Evolutionary conservation across 2,113 vertebrate genomes (phyloP), one percentile per base, ranked within the genome.

Genomic region (Otis tarda): DNA sequence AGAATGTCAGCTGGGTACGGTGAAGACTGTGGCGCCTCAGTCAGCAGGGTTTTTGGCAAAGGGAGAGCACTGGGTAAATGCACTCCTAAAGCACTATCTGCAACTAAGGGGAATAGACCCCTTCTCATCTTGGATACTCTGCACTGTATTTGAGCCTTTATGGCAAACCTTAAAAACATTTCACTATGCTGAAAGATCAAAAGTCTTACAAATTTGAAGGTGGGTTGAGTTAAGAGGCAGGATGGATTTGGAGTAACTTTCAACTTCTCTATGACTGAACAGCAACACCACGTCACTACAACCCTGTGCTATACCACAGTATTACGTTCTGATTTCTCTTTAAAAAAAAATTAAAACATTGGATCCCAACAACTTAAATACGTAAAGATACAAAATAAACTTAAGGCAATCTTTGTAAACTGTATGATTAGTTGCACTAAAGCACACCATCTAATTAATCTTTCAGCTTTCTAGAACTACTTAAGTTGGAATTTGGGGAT

Each of bases 121-220:
- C 17, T 33, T 31, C 0, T 0, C 23, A 28, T 3, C 47, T 19
- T 5, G 27, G 67, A 55, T 21, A 6, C 9, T 18, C 43, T 21
- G 18, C 31, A 1, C 31, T 31, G 1, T 10, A 52, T 19, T 4
- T 47, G 21, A 74, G 39, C n/a, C 7, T 0, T 11, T 18, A 47
- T 0, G 6, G 23, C 4, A 61, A 69, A 56, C 24, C 55, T 69
- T 28, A 69, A 50, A 47, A n/a, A 3, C 43, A 28, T 12, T 14
- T n/a, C 37, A 22, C 52, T 31, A 8, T 30, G 24, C 28, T 59
- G 24, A 45, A 30, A 77, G 28, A 77, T 19, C 37, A 8, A 4
- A 28, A 47, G 28, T 22, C 16, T 30, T 13, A 33, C 10, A 52
- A 37, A 70, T 22, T 12, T 14, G 21, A 45, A 30, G 20, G 10